Conservation (phyloP, 2,888 invertebrate species). For the Neoascia interrupta region DNA sequence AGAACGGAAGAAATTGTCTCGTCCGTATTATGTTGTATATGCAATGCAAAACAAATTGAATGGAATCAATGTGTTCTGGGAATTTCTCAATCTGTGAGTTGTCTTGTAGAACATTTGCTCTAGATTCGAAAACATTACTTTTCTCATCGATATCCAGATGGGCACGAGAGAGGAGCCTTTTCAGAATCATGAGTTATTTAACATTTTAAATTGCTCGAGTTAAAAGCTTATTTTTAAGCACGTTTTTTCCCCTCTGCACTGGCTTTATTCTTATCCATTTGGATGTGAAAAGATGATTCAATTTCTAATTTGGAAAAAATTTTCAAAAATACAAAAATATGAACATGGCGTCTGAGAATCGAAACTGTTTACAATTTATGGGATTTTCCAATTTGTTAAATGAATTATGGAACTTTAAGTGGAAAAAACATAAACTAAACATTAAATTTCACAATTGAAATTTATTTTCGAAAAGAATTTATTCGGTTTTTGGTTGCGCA, state of each 20-base stretch:
- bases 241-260: background rate
- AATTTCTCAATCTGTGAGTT: slow-evolving; percentile 23
- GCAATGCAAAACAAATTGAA: slow-evolving; percentile 43
- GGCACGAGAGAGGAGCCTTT: slow-evolving; percentile 27
- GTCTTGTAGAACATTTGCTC: too few species aligned
- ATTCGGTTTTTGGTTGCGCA: too few species aligned
- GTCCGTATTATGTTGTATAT: slow-evolving; percentile 3
- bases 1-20: slow-evolving; percentile 35
- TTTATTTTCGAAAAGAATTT: too few species aligned
- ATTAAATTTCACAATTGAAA: too few species aligned
- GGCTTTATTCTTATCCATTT: background rate
- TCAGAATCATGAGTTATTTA: slow-evolving; percentile 55
- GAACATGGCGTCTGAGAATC: background rate
- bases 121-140: slow-evolving; percentile 25
- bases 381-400: slow-evolving; percentile 27
- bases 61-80: slow-evolving; percentile 30
- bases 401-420: too few species aligned
- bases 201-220: slow-evolving; percentile 64
- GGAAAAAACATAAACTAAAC: too few species aligned
- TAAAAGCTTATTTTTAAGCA: slow-evolving; percentile 51
- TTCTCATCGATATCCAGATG: slow-evolving; percentile 59
- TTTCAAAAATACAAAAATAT: slow-evolving; percentile 6
- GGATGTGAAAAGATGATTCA: slow-evolving; percentile 41
- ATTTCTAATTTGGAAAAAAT: slow-evolving; percentile 25
- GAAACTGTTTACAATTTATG: slow-evolving; percentile 45